Conservation (phyloP, 2,113 vertebrate genomes). For the Channa maculata region DNA sequence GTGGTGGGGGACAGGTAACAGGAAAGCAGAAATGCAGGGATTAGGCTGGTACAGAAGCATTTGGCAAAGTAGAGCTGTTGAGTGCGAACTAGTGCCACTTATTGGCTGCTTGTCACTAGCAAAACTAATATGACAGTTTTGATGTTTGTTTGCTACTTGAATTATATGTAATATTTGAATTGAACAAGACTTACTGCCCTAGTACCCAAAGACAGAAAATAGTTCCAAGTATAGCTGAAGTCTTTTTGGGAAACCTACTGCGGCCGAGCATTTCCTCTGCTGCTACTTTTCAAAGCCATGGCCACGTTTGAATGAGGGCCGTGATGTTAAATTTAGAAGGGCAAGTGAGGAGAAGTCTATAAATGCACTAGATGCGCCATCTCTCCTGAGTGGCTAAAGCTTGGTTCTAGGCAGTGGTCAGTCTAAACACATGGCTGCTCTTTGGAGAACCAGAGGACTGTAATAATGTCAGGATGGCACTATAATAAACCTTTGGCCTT, state of each 20-base stretch:
- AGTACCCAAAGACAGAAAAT: neutral
- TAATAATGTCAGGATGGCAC: conserved; percentile 60
- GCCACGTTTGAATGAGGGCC: conserved; percentile 23
- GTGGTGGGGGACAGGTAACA: conserved; percentile 30
- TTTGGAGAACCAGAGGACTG: conserved; percentile 47
- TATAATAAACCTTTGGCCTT: conserved; percentile 36
- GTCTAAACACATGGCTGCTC: conserved; percentile 52
- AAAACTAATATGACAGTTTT: too few relatives aligned
- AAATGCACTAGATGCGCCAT: conserved; percentile 23
- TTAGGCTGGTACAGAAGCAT: conserved; percentile 28
- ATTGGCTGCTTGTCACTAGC: neutral
- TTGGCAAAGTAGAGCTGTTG: conserved; percentile 41
- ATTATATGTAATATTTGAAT: neutral
- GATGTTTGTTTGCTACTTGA: neutral
- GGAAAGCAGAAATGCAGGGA: conserved; percentile 51
- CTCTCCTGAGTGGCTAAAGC: conserved; percentile 5
- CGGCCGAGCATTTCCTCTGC: conserved; percentile 20
- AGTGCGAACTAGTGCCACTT: conserved; percentile 16
- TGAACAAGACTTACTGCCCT: neutral
- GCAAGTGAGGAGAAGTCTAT: conserved; percentile 43
- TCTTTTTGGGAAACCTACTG: conserved; percentile 25
- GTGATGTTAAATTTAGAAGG: conserved; percentile 34
- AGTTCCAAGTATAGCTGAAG: neutral
- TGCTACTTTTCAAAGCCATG: conserved; percentile 26
- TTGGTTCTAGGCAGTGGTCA: conserved; percentile 47